Base-by-base conservation (phyloP, 2,113 vertebrate genomes). In the Ctenodactylus gundi region DNA sequence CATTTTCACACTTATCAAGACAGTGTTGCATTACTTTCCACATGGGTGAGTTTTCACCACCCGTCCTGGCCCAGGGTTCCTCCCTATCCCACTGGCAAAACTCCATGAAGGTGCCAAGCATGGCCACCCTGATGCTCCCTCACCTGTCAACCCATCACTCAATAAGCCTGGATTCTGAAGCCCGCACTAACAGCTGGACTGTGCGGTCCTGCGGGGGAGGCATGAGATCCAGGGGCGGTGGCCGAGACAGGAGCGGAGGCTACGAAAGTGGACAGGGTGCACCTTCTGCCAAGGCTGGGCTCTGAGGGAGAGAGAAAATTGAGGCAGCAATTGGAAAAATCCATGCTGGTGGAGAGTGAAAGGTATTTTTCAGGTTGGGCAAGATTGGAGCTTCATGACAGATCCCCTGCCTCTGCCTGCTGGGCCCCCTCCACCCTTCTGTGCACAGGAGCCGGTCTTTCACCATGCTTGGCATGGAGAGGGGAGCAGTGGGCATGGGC, bases 131-230 rank as follows among this genome's bases (percentile, higher is more conserved):
- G 60, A 65, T 29, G n/a, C 12, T 53, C 85, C 29, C 34, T 17
- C 36, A 7, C 4, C 31, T 7, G 15, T 53, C 77, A 6, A 11
- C 18, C 31, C 57, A 14, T 29, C 53, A 34, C 36, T 36, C 11
- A 9, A 46, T 4, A 0, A 46, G 4, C 25, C 58, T 51, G 27
- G 25, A 7, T 3, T 15, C 53, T 27, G 55, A n/a, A 34, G 49
- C 58, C 51, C 58, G 25, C 39, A n/a, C 46, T 46, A 75, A 67
- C n/a, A n/a, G n/a, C n/a, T n/a, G n/a, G n/a, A n/a, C n/a, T 5
- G 68, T 25, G 3, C 1, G 5, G 6, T 44, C 49, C 57, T 1
- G 0, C 14, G 0, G 23, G 18, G 9, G 3, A 23, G 6, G 27
- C 51, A 21, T 21, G 55, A 49, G 17, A 46, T 49, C 12, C 81